These are phyloP conservation scores for Drosophila macrospina DNA, from an alignment of 2,888 invertebrate genomes.

Conservation along the genomic window DNA sequence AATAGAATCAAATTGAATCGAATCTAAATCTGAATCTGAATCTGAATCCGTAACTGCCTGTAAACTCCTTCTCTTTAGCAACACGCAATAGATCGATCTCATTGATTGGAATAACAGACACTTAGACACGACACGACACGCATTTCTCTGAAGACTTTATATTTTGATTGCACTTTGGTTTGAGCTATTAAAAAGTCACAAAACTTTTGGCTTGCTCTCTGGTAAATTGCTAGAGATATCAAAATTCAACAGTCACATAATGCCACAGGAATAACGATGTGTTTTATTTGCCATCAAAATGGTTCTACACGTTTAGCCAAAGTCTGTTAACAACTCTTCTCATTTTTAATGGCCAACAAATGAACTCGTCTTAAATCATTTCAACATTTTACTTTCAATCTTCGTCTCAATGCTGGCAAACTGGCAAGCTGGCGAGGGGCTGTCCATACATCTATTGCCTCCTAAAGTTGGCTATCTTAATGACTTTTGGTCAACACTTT, in stretches of 20 bases:
- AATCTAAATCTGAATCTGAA: not conserved
- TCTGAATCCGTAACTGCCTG: not conserved
- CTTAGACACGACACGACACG: slow-evolving; percentile 5
- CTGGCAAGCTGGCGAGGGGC: not conserved
- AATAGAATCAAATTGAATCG: no score
- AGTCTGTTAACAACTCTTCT: not conserved
- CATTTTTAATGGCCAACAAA: slow-evolving; percentile 1
- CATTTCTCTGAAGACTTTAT: slow-evolving; percentile 60
- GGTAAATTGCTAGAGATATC: slow-evolving; percentile 39
- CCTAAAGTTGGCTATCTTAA: slow-evolving; percentile 31
- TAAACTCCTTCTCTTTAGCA: slow-evolving; percentile 3
- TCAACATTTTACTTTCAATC: slow-evolving; percentile 3
- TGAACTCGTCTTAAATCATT: slow-evolving; percentile 15
- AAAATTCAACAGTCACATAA: slow-evolving; percentile 58
- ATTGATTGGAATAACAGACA: slow-evolving; percentile 11
- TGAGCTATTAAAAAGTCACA: slow-evolving; percentile 45
- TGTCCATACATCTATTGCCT: not conserved
- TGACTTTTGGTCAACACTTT: slow-evolving; percentile 47
- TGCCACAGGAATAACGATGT: slow-evolving; percentile 36
- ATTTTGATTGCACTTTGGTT: slow-evolving; percentile 37
- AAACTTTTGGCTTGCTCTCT: slow-evolving; percentile 44
- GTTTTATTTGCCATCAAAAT: slow-evolving; percentile 33
- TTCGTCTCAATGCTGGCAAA: not conserved
- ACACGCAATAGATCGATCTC: slow-evolving; percentile 13
- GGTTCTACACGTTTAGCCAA: slow-evolving; percentile 1